Evolutionary conservation across 2,888 invertebrate genomes (phyloP), one percentile per base, ranked within the genome.

Genomic region (Polymixis lichenea): DNA sequence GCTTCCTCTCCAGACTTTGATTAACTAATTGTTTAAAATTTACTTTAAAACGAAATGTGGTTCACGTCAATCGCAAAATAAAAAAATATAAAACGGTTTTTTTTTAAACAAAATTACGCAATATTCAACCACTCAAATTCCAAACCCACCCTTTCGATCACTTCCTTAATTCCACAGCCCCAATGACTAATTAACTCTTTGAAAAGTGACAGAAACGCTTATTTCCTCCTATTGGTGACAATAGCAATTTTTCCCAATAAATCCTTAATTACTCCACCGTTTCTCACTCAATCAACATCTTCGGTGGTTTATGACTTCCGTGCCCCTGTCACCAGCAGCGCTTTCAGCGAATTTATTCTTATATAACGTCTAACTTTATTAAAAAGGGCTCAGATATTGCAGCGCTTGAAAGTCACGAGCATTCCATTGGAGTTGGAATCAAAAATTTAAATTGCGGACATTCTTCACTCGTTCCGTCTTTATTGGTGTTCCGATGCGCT

Each of bases 371-470:
- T 92, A 92, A 92, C 91, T 90, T 91, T 92, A 92, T 92, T 92
- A 93, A 92, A 91, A 91, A 90, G 89, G 89, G 87, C 83, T 83
- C 86, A 84, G 89, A 89, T 91, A 93, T 93, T 92, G 91, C 91
- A 93, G 92, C 91, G 92, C 93, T 92, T 84, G 86, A 91, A 91
- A 89, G 87, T 90, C 89, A 90, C 88, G 86, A 88, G 86, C 86
- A 86, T 88, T 84, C 90, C 87, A 87, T 90, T 86, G 89, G 89
- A 90, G 91, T 90, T 88, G 91, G 93, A 95, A 94, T 94, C 95
- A 94, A 95, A 95, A 93, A 95, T 95, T 93, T 95, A 94, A 95
- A 95, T 95, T 94, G 92, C 90, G 89, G 88, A 93, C 92, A 94
- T 93, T 93, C 93, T 93, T 93, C 91, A 92, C 91, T 89, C 90